Evolutionary conservation across 2,888 invertebrate genomes (phyloP).

Genomic region (Steromphala cineraria): DNA sequence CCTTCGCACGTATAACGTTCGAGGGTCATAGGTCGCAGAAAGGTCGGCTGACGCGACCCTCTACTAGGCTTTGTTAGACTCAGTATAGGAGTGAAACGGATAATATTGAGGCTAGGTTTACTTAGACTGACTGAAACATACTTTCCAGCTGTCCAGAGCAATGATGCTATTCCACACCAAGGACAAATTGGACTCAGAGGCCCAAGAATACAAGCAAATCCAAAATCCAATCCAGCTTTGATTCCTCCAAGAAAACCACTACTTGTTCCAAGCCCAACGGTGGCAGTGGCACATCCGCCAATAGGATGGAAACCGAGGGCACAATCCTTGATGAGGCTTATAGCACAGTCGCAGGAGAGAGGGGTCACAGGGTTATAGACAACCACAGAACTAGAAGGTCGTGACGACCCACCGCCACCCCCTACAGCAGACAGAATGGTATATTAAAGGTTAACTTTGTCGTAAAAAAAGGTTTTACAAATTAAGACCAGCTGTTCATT

Average conservation of each 20-base stretch:
- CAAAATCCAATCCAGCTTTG: conserved; percentile 21
- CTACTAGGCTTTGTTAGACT: too few species aligned
- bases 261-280: conserved; percentile 7
- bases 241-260: background rate
- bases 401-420: conserved; percentile 22
- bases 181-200: conserved; percentile 4
- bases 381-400: conserved; percentile 27
- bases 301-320: conserved; percentile 28
- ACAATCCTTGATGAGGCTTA: conserved; percentile 36
- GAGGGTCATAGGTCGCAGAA: too few species aligned
- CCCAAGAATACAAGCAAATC: conserved; percentile 31
- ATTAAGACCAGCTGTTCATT: too few species aligned
- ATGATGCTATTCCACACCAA: conserved; percentile 24
- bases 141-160: conserved; percentile 22
- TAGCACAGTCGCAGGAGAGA: conserved; percentile 43
- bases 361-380: conserved; percentile 40
- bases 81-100: too few species aligned
- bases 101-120: too few species aligned
- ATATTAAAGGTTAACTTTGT: background rate
- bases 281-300: conserved; percentile 32
- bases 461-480: too few species aligned
- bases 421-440: background rate
- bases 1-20: too few species aligned
- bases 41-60: too few species aligned
- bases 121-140: background rate